These are phyloP conservation scores for Drosophila prostipennis DNA, from an alignment of 2,888 invertebrate genomes.

Conservation along the genomic window DNA sequence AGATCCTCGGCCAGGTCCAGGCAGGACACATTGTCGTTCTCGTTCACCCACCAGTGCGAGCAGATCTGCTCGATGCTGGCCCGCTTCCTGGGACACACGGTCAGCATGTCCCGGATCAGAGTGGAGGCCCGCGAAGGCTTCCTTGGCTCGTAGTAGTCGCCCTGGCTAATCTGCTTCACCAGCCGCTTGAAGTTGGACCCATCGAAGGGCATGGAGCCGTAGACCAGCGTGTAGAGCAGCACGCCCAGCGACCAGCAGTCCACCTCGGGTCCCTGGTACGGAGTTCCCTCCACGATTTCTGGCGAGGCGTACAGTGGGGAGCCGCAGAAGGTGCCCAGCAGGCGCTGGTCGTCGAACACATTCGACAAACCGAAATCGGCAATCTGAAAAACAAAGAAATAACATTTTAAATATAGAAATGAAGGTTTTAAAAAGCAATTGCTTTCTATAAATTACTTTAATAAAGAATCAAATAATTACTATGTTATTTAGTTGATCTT, in stretches of 20 bases:
- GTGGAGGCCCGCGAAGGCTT: slow-evolving; percentile 97
- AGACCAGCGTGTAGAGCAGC: slow-evolving; percentile 97
- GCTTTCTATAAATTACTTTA: background rate
- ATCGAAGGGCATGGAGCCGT: slow-evolving; percentile 99
- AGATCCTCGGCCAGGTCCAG: slow-evolving; percentile 93
- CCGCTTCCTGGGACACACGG: slow-evolving; percentile 94
- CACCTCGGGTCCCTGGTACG: slow-evolving; percentile 98
- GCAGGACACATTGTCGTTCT: slow-evolving; percentile 92
- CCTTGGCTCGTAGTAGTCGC: slow-evolving; percentile 98
- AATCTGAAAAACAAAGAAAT: slow-evolving; percentile 87
- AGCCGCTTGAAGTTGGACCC: slow-evolving; percentile 98
- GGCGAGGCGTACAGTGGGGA: slow-evolving; percentile 98
- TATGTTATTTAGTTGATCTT: too few relatives aligned
- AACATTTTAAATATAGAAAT: background rate
- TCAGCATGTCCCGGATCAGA: slow-evolving; percentile 96
- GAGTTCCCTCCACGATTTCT: slow-evolving; percentile 98
- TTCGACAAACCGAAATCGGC: slow-evolving; percentile 99
- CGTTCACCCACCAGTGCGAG: slow-evolving; percentile 98
- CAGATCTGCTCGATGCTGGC: slow-evolving; percentile 98
- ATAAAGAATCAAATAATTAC: too few relatives aligned
- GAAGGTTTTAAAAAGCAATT: background rate
- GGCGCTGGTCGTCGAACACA: slow-evolving; percentile 94
- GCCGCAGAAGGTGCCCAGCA: slow-evolving; percentile 97
- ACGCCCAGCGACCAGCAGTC: slow-evolving; percentile 98
- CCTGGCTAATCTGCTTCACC: slow-evolving; percentile 98